Base-by-base conservation (phyloP, 2,113 vertebrate species). In the Odontophorus gujanensis region DNA sequence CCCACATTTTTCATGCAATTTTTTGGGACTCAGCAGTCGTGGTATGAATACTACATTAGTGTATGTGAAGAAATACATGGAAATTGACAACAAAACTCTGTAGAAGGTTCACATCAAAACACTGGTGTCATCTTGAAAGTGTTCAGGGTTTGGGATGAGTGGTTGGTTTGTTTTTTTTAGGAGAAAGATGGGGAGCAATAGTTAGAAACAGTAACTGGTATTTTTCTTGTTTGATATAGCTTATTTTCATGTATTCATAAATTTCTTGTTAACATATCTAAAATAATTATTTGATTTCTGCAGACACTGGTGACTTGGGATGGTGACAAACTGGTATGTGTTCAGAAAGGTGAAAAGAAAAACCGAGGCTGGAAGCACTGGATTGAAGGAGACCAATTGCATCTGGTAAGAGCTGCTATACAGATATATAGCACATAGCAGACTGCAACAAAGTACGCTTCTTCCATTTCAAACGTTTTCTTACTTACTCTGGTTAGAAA, bases 291-390 rank as follows among this genome's bases (percentile, higher is more conserved):
- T 74, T 98, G 72, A 95, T 89, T 90, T 12, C 82, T 87, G 53
- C 97, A 99, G 99, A 96, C 98, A 0, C 93, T 98, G 76, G 97
- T 99, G 85, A 97, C 78, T 85, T 99, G 99, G 99, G 98, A 99
- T 25, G 99, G 99, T 5, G 98, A 99, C 83, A 98, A 98, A 85
- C 97, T 99, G 43, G 95, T 99, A 66, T 98, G 98, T 65, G 98
- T 99, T 53, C 99, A 99, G 97, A 99, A 99, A 62, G 99, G 99
- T 3, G 99, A 99, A 85, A 99, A 99, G 93, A 97, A 97, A 19
- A 99, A 99, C 71, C 98, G 99, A 1, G 99, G 99, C 85, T 99
- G 99, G 99, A 99, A 89, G 87, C 98, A 99, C 1, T 99, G 99
- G 99, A 98, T 99, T 13, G 99, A 99, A 89, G 99, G 98, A 76